phyloP scores from a whole-genome alignment of 1,140 invertebrate genomes.

The Agraylea sexmaculata region DNA sequence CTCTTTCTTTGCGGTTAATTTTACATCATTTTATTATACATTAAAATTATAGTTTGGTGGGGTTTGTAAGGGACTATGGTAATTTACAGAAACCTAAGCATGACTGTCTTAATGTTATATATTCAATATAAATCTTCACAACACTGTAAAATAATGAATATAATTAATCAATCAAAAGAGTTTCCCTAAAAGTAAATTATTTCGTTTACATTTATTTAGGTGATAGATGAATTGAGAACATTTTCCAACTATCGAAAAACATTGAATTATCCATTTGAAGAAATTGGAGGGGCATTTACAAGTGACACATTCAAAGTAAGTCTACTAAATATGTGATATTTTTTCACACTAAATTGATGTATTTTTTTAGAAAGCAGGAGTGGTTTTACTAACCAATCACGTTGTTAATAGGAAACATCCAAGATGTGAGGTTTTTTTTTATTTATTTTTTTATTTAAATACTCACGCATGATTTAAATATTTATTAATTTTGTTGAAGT shows the following conservation, averaged over 20 bases:
- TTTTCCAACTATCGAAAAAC: slow-evolving; percentile 11
- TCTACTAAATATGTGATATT: slow-evolving; percentile 2
- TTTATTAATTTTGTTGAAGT: no score
- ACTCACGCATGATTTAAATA: no score
- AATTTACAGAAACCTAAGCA: background rate
- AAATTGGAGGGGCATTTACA: slow-evolving; percentile 10
- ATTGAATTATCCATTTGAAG: slow-evolving; percentile 11
- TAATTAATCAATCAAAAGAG: background rate
- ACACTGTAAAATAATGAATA: background rate
- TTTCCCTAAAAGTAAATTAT: background rate
- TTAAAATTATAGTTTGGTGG: no score
- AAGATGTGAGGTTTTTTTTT: slow-evolving; percentile 42
- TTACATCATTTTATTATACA: no score
- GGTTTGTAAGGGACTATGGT: no score
- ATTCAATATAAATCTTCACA: background rate
- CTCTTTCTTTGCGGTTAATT: slow-evolving; percentile 27
- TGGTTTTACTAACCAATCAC: slow-evolving; percentile 66
- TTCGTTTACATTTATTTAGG: slow-evolving; percentile 27
- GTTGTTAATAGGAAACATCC: slow-evolving; percentile 45
- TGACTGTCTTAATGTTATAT: background rate
- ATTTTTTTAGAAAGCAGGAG: slow-evolving; percentile 60
- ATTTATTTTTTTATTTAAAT: slow-evolving; percentile 19
- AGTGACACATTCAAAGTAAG: slow-evolving; percentile 13
- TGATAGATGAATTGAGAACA: slow-evolving; percentile 39
- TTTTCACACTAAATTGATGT: slow-evolving; percentile 8